Conservation (phyloP, 1,140 invertebrate genomes). For the Eufriesea mexicana region DNA sequence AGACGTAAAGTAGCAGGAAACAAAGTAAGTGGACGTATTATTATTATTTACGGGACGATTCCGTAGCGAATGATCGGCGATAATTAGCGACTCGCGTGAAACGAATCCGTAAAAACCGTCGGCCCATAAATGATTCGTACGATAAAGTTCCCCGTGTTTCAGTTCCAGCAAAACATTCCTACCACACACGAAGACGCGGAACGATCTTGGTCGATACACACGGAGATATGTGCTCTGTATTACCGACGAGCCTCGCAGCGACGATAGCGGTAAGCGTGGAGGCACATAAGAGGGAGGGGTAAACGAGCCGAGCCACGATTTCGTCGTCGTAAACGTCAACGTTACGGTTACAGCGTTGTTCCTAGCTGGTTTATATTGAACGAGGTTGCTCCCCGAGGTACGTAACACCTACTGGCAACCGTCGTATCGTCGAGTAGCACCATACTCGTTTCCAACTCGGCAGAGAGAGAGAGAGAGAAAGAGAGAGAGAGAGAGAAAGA, state of each 20-base stretch:
- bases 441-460: conserved; percentile 65
- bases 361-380: conserved; percentile 82
- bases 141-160: conserved; percentile 32
- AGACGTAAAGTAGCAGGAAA: not conserved
- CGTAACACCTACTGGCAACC: conserved; percentile 80
- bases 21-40: not conserved
- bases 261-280: conserved; percentile 60
- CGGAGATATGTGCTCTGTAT: conserved; percentile 61
- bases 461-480: conserved; percentile 10
- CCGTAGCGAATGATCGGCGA: not conserved
- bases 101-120: conserved; percentile 19
- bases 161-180: conserved; percentile 35
- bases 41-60: conserved; percentile 1
- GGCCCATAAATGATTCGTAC: conserved; percentile 40
- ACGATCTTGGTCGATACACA: conserved; percentile 60
- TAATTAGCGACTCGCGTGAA: conserved; percentile 40
- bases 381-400: conserved; percentile 82
- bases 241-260: conserved; percentile 61
- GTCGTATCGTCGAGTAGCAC: conserved; percentile 66
- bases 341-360: conserved; percentile 83
- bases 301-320: conserved; percentile 82
- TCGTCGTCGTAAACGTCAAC: conserved; percentile 83
- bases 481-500: not conserved
- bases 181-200: conserved; percentile 48
- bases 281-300: conserved; percentile 63